Conservation (phyloP, 2,113 vertebrate species). For the Dascyllus trimaculatus region DNA sequence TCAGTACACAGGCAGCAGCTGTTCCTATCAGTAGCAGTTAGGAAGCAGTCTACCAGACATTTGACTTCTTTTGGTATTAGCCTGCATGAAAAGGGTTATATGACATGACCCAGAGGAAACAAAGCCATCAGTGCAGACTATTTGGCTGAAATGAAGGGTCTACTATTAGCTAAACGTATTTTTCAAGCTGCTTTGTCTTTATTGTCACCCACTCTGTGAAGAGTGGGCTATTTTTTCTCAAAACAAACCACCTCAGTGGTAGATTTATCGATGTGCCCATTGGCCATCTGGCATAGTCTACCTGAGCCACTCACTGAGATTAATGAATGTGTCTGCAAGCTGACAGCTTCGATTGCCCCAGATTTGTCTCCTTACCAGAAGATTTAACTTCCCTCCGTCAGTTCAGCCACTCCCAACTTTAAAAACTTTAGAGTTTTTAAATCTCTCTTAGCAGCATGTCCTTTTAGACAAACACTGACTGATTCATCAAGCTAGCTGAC, state of each 20-base stretch:
- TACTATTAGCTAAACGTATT: constrained; percentile 34
- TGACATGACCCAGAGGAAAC: constrained; percentile 32
- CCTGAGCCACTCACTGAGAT: constrained; percentile 63
- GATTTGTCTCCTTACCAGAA: constrained; percentile 77
- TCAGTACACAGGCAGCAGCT: constrained; percentile 76
- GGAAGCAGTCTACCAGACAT: not conserved
- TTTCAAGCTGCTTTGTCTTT: constrained; percentile 47
- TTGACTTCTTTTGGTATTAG: not conserved
- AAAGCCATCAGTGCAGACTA: constrained; percentile 17
- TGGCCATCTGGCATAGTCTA: constrained; percentile 77
- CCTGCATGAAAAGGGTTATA: constrained; percentile 8
- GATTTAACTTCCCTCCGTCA: constrained; percentile 65
- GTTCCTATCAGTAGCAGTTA: constrained; percentile 9
- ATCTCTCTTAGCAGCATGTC: constrained; percentile 38
- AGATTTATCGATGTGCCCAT: constrained; percentile 79
- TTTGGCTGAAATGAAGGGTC: constrained; percentile 6
- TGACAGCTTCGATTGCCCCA: constrained; percentile 78
- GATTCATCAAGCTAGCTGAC: not conserved
- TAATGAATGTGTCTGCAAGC: constrained; percentile 77
- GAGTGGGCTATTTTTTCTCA: constrained; percentile 32
- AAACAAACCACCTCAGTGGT: constrained; percentile 57
- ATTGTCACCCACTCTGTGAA: constrained; percentile 60
- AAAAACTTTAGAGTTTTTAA: constrained; percentile 53
- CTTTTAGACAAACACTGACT: not conserved
- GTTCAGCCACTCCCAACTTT: constrained; percentile 63